Percentiles rank a stretch among this genome's conserved stretches.
phyloP scores from a whole-genome alignment of 2,888 invertebrate genomes.

The Fabriciana adippe region DNA sequence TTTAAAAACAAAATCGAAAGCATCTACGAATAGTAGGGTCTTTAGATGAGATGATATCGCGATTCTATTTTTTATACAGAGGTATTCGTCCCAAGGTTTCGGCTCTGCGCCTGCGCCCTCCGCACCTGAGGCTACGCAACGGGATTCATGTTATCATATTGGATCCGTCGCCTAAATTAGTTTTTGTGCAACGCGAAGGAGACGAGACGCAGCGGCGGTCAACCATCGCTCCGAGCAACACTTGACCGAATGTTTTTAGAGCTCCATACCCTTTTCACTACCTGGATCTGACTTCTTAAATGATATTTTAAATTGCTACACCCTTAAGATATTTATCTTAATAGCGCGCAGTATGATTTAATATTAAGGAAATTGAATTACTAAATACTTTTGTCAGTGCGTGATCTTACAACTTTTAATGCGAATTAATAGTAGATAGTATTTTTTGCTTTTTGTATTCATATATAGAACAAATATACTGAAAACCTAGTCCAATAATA shows the following conservation, averaged over 20 bases:
- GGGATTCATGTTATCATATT: conserved; percentile 79
- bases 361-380: conserved; percentile 7
- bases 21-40: conserved; percentile 3
- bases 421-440: too few relatives aligned
- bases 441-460: background rate
- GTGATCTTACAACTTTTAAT: too few relatives aligned
- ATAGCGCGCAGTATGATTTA: conserved; percentile 5
- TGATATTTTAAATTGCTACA: conserved; percentile 25
- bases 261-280: conserved; percentile 69
- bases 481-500: conserved; percentile 10
- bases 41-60: conserved; percentile 22
- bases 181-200: conserved; percentile 67
- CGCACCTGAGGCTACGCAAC: conserved; percentile 73
- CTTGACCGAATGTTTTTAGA: conserved; percentile 64
- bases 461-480: background rate
- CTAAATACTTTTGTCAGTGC: background rate
- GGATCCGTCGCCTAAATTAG: conserved; percentile 74
- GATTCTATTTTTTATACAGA: conserved; percentile 14
- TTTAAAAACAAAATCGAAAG: background rate
- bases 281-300: conserved; percentile 53
- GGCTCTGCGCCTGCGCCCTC: conserved; percentile 41
- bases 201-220: conserved; percentile 59
- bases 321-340: conserved; percentile 21
- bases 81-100: conserved; percentile 43
- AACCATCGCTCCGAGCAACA: conserved; percentile 57